Evolutionary conservation across 2,888 invertebrate genomes (phyloP), one percentile per base, ranked within the genome.

Genomic region (Drosophila emarginata): DNA sequence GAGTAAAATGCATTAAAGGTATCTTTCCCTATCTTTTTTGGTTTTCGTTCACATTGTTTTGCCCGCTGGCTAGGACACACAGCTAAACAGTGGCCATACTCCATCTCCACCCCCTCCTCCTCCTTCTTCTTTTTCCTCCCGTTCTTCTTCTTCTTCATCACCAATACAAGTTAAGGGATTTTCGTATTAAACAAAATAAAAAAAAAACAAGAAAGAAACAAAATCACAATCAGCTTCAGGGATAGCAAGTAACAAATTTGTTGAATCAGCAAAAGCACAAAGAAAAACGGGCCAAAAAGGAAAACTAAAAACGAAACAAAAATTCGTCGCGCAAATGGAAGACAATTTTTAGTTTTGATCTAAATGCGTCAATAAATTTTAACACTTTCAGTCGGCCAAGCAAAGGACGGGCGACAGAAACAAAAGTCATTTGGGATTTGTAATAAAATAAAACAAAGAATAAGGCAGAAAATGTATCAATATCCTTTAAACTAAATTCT

Each of bases 311-410:
- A 26, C 28, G 52, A 64, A 70, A 39, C 14, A 66, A 63, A 68
- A 37, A 67, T 74, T 53, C 51, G 64, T 57, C 39, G 37, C 53
- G 71, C 70, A 80, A 73, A 77, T 74, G 67, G 72, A 63, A 64
- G 39, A 77, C 77, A 87, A 80, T 84, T 87, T 81, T 81, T 77
- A 84, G 87, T 81, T 84, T 88, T 79, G 85, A 84, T 84, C 84
- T 87, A 84, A 87, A 88, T 87, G 85, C 78, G 80, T 76, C 80
- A 79, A 82, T 88, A 88, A 87, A 87, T 88, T 88, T 78, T 69
- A 84, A 84, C 87, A 85, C 84, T 85, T 85, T 87, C 77, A 72
- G 78, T 69, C 51, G 60, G 28, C 71, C 71, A 15, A 61, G 39
- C 65, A 12, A 45, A 18, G 45, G 4, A 45, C 45, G 14, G 63